Percentiles rank a stretch among this genome's conserved stretches.
These are phyloP conservation scores for Poecilia gillii DNA, from an alignment of 2,797 vertebrate genomes.

Conservation along the genomic window DNA sequence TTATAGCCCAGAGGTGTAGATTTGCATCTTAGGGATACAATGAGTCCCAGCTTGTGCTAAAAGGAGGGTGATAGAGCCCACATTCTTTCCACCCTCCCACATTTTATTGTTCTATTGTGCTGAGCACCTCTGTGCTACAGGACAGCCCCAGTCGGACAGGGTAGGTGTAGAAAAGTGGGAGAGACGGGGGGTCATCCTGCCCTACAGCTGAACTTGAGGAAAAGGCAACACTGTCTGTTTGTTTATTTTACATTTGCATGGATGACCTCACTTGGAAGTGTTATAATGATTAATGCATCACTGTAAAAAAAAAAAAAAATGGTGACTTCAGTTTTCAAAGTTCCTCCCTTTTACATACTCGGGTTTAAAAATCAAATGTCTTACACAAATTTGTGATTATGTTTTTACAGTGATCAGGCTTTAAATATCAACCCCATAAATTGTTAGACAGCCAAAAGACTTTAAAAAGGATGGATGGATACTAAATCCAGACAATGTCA, in stretches of 20 bases:
- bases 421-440: background rate
- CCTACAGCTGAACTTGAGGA: constrained; percentile 71
- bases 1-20: constrained; percentile 84
- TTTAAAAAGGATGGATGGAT: background rate
- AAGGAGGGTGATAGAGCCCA: constrained; percentile 77
- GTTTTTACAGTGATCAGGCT: background rate
- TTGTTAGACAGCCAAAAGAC: background rate
- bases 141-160: constrained; percentile 47
- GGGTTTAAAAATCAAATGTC: background rate
- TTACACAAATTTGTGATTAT: background rate
- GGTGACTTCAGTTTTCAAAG: background rate
- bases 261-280: background rate
- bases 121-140: constrained; percentile 77
- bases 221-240: constrained; percentile 53
- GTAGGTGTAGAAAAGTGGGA: constrained; percentile 60
- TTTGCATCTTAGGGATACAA: constrained; percentile 81
- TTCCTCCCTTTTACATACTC: background rate
- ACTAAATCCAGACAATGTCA: background rate
- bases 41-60: constrained; percentile 78
- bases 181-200: constrained; percentile 55
- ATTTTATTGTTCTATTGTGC: constrained; percentile 80
- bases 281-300: constrained; percentile 36
- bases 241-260: constrained; percentile 15
- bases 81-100: constrained; percentile 82
- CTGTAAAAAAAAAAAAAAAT: background rate